phyloP scores from a whole-genome alignment of 1,140 invertebrate genomes.

The Caenorhabditis inopinata region DNA sequence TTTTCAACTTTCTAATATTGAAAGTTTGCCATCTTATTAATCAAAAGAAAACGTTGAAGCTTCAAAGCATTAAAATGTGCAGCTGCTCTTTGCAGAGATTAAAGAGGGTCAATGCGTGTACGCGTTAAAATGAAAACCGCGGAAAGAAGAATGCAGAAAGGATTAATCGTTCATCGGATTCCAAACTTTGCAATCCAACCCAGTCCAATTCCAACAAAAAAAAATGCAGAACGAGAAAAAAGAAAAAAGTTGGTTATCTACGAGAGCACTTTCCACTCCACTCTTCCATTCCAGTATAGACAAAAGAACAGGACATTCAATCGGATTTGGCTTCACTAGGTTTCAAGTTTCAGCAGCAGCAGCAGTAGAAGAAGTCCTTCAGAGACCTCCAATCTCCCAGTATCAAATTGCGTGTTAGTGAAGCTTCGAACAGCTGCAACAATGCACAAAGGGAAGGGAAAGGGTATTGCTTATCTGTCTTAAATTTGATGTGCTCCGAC shows the following conservation, averaged over 20 bases:
- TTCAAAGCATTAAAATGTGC: too few relatives aligned
- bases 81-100: too few relatives aligned
- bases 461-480: too few relatives aligned
- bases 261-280: not conserved
- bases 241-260: constrained; percentile 3
- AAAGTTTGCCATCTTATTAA: too few relatives aligned
- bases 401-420: too few relatives aligned
- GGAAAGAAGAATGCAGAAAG: not conserved
- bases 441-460: too few relatives aligned
- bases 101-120: not conserved
- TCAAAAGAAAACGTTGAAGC: too few relatives aligned
- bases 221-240: not conserved
- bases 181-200: not conserved
- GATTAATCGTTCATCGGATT: constrained; percentile 15
- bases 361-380: too few relatives aligned
- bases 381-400: too few relatives aligned
- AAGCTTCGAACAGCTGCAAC: too few relatives aligned
- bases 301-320: not conserved
- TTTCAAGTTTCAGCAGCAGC: too few relatives aligned
- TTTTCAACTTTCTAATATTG: too few relatives aligned
- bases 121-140: not conserved
- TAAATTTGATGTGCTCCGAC: not conserved
- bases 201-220: not conserved
- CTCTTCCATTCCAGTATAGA: not conserved
- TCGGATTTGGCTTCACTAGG: not conserved